Evolutionary conservation across 2,888 invertebrate genomes (phyloP), one percentile per base, ranked within the genome.

Genomic region (Orthosia incerta): DNA sequence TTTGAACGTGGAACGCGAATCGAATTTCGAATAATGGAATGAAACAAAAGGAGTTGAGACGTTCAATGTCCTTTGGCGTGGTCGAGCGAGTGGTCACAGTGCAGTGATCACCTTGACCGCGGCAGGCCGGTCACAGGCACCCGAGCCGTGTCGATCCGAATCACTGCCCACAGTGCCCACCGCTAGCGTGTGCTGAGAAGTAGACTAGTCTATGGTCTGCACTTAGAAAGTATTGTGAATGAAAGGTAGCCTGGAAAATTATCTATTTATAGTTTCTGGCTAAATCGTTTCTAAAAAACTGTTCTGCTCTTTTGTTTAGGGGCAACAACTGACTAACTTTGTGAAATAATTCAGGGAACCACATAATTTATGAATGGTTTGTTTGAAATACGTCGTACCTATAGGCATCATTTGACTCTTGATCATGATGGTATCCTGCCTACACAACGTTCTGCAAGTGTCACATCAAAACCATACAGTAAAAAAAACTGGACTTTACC

Each of bases 71-170:
- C 83, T 82, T 86, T 76, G 75, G 65, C 45, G 80, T 75, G 73
- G 76, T 67, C 62, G 80, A 73, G 81, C 85, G 82, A 84, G 55
- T 80, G 89, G 89, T 89, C 86, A 90, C 91, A 89, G 88, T 89
- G 87, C 83, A 76, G 68, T 87, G 89, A 86, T 85, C 90, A 89
- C 91, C 92, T 91, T 92, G 92, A 92, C 92, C 92, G 93, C 88
- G 70, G 86, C 83, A 57, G 82, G 62, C 80, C 86, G 89, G 92
- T 90, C 90, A 87, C 86, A 85, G 79, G 74, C 75, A 79, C 79
- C 75, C 72, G 74, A 69, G 75, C 75, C 61, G 74, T 71, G 71
- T 65, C 84, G 89, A 88, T 86, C 70, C 87, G 88, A 80, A 86
- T 87, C 88, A 87, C 84, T 87, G 88, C 84, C 80, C 88, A 83